Conservation (phyloP, 2,113 vertebrate genomes). For the Myanophis thanlyinensis region DNA sequence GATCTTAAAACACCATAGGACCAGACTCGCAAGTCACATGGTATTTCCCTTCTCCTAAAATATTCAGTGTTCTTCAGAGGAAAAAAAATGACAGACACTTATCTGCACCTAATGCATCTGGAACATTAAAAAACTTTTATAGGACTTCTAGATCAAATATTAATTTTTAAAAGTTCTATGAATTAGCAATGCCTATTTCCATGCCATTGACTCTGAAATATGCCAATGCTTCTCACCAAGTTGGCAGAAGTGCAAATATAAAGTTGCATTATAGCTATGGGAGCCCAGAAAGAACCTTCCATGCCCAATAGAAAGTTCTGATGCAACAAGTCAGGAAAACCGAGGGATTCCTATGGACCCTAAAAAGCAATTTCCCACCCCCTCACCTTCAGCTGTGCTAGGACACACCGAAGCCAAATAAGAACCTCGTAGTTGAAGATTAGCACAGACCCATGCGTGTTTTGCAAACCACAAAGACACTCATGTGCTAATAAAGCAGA, state of each 20-base stretch:
- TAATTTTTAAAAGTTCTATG: conserved; percentile 64
- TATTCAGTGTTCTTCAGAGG: conserved; percentile 36
- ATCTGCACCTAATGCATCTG: conserved; percentile 47
- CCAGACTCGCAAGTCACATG: neutral
- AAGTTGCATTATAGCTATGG: conserved; percentile 1
- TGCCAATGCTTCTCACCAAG: conserved; percentile 37
- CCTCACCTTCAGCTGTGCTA: neutral
- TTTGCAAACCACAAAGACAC: neutral
- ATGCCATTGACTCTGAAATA: conserved; percentile 51
- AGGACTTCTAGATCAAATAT: conserved; percentile 42
- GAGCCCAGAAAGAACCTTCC: neutral
- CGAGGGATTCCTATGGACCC: neutral
- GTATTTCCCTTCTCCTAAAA: conserved; percentile 40
- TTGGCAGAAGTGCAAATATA: conserved; percentile 31
- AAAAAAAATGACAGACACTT: accelerated
- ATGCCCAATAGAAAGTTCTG: neutral
- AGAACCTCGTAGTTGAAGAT: neutral
- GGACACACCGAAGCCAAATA: neutral
- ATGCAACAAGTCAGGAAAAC: neutral
- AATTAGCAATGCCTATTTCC: conserved; percentile 55
- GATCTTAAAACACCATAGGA: neutral
- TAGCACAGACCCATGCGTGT: neutral
- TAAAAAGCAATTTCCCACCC: neutral
- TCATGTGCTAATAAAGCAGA: neutral
- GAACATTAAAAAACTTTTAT: conserved; percentile 51